A percentile compares a stretch with the other conserved stretches of the same genome.
phyloP scores from a whole-genome alignment of 2,113 vertebrate genomes.

The Nesogale talazaci region DNA sequence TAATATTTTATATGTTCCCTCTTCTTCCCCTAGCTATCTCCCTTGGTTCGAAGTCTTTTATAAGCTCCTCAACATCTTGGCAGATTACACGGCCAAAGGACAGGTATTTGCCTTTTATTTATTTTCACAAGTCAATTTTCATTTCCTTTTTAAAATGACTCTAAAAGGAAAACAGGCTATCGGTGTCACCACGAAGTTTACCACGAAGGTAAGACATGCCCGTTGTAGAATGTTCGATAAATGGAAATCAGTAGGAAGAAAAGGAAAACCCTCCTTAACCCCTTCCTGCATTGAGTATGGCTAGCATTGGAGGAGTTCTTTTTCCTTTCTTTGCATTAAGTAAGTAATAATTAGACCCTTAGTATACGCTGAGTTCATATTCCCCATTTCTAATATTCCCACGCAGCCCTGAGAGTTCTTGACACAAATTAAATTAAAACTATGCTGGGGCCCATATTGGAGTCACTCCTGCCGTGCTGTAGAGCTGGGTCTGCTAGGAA shows the following conservation, averaged over 20 bases:
- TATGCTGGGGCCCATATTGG: slow-evolving; percentile 29
- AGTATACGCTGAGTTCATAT: slow-evolving; percentile 20
- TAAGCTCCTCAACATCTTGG: slow-evolving; percentile 96
- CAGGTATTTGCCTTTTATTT: slow-evolving; percentile 89
- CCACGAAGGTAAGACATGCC: slow-evolving; percentile 32
- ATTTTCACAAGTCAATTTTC: slow-evolving; percentile 61
- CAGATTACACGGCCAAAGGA: slow-evolving; percentile 95
- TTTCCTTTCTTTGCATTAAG: slow-evolving; percentile 45
- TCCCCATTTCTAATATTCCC: slow-evolving; percentile 11
- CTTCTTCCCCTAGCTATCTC: slow-evolving; percentile 90
- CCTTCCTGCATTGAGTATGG: background rate
- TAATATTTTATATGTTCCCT: slow-evolving; percentile 71
- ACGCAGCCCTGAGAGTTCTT: slow-evolving; percentile 37
- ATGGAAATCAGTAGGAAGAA: slow-evolving; percentile 42
- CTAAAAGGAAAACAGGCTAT: slow-evolving; percentile 49
- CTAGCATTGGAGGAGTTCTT: background rate
- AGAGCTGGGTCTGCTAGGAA: slow-evolving; percentile 6
- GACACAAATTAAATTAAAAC: slow-evolving; percentile 35
- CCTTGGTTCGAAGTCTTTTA: slow-evolving; percentile 99
- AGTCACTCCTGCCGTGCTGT: background rate
- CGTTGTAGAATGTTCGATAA: slow-evolving; percentile 1
- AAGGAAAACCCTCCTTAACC: background rate
- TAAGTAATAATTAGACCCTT: slow-evolving; percentile 4
- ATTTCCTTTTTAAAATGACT: slow-evolving; percentile 37
- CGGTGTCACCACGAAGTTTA: slow-evolving; percentile 32